Percentiles rank a stretch among this genome's conserved stretches.
Conservation (phyloP, 1,140 invertebrate species). For the Spodoptera litura region DNA sequence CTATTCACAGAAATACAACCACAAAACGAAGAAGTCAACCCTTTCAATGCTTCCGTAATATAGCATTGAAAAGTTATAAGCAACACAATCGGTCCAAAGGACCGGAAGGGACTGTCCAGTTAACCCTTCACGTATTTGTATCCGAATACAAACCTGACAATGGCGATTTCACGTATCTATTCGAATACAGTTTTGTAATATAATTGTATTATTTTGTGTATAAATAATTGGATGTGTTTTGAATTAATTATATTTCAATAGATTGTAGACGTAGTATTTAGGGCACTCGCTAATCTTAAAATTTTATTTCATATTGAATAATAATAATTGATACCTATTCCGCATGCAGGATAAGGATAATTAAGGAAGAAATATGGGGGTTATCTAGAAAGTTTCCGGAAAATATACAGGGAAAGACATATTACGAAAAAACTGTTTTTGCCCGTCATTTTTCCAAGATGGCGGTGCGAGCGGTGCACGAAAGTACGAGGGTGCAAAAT, state of each 20-base stretch:
- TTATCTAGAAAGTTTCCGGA: too few relatives aligned
- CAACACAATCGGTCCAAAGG: constrained; percentile 16
- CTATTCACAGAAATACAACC: constrained; percentile 11
- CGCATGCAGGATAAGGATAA: too few relatives aligned
- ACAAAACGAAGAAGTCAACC: constrained; percentile 26
- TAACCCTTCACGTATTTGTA: constrained; percentile 39
- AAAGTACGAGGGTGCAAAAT: too few relatives aligned
- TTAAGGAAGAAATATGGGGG: too few relatives aligned
- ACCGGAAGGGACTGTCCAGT: constrained; percentile 27
- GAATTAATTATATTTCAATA: too few relatives aligned
- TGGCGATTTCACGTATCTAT: constrained; percentile 14
- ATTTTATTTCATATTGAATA: too few relatives aligned
- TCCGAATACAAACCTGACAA: constrained; percentile 22
- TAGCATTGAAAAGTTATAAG: constrained; percentile 14
- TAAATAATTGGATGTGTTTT: not conserved
- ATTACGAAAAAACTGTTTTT: too few relatives aligned
- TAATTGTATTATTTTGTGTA: not conserved
- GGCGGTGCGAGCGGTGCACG: too few relatives aligned
- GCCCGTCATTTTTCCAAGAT: too few relatives aligned
- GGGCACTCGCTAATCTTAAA: too few relatives aligned
- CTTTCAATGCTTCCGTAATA: constrained; percentile 28
- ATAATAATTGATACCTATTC: too few relatives aligned
- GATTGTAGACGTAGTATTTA: not conserved
- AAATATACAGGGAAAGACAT: too few relatives aligned
- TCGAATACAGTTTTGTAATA: constrained; percentile 16